Base-by-base conservation (phyloP, 2,113 vertebrate species). In the Mormoops blainvillei region DNA sequence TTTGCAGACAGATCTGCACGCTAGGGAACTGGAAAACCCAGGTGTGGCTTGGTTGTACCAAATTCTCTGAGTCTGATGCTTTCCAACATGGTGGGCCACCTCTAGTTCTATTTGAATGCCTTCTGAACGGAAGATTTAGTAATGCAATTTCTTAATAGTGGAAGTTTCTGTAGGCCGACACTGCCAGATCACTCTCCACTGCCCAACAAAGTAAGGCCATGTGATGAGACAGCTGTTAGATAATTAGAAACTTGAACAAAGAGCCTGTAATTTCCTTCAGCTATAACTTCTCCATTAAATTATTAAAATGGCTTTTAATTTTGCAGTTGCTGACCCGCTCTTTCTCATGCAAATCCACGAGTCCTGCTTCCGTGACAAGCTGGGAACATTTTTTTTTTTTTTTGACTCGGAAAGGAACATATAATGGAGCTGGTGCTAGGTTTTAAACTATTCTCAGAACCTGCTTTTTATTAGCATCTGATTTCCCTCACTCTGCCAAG, bases 391-490 rank as follows among this genome's bases (percentile, higher is more conserved):
- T 19, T 94, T 70, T 63, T 56, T 58, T 19, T 94, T 70, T 63
- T 45, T 8, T 36, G 76, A 78, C 86, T 89, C 15, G 6, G 36
- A 92, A 95, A 43, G 48, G 77, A 83, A 65, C 1, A 0, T 38
- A 48, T 36, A 58, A 95, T 76, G 73, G 50, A 56, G 24, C 54
- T 90, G 50, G 70, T 68, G 78, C 45, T 87, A 83, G 56, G 68
- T 83, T 77, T 89, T 54, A 63, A 73, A 84, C 81, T 95, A 73
- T 94, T 97, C 93, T 52, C 91, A 20, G 52, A 73, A 77, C 68
- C 91, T 97, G 87, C 54, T 97, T 95, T 96, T 76, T 84, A 97
- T 97, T 89, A 96, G 81, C 16, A 8, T 70, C 94, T 2, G 2
- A 78, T 94, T 92, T 87, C 48, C 89, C 81, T 52, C 0, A 0